Percentiles rank a stretch among this genome's conserved stretches.
Evolutionary conservation across 2,113 vertebrate genomes (phyloP).

Genomic region (Falcunculus frontatus): DNA sequence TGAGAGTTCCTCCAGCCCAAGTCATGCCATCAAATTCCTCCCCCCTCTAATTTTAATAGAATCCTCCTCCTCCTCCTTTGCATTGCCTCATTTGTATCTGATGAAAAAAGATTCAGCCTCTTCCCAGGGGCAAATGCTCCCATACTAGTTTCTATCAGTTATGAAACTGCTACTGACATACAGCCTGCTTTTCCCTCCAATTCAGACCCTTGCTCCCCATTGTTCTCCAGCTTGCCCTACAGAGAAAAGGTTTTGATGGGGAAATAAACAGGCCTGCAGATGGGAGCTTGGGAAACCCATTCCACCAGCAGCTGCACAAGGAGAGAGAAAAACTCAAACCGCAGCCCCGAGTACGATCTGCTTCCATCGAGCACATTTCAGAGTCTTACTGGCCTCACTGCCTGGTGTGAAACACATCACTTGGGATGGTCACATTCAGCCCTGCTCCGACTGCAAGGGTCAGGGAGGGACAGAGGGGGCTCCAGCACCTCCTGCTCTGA

Average conservation of each 20-base stretch:
- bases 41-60: neutral
- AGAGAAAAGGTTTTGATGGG: neutral
- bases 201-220: neutral
- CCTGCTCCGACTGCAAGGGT: neutral
- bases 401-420: neutral
- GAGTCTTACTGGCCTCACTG: neutral
- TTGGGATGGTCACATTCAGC: rapidly evolving
- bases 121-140: neutral
- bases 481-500: neutral
- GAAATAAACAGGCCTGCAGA: neutral
- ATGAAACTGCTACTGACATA: slow-evolving; percentile 7
- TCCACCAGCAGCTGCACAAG: neutral
- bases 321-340: neutral
- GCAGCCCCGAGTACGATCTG: rapidly evolving
- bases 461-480: neutral
- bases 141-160: neutral
- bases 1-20: neutral
- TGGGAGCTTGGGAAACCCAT: neutral
- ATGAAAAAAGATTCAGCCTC: neutral
- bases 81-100: neutral
- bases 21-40: neutral
- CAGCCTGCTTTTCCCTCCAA: neutral
- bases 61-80: neutral
- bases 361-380: neutral
- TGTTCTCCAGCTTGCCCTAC: neutral